These are phyloP conservation scores for Arion vulgaris DNA, from an alignment of 1,140 invertebrate genomes.

Conservation along the genomic window DNA sequence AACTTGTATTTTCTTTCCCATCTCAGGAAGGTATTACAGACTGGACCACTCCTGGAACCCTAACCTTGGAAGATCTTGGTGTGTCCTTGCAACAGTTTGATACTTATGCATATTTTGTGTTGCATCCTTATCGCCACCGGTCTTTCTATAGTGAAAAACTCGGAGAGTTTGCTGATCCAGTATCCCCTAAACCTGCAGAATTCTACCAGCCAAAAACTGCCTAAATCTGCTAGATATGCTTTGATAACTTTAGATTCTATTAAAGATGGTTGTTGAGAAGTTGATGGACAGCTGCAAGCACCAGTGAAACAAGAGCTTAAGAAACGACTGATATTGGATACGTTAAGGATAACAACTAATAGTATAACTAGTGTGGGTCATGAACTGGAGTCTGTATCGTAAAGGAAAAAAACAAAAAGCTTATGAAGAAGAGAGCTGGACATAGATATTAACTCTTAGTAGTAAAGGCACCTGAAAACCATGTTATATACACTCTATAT, in stretches of 20 bases:
- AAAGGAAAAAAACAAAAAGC: too few relatives aligned
- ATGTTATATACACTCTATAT: too few relatives aligned
- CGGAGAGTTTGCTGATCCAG: conserved; percentile 82
- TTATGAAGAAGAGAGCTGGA: too few relatives aligned
- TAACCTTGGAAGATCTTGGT: conserved; percentile 90
- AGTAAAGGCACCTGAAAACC: too few relatives aligned
- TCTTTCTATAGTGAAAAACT: conserved; percentile 82
- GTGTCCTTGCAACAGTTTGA: conserved; percentile 84
- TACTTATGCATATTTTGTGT: conserved; percentile 79
- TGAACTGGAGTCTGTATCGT: too few relatives aligned
- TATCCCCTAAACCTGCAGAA: conserved; percentile 70
- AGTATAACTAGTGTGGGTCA: too few relatives aligned
- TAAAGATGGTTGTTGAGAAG: background rate
- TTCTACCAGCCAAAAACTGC: conserved; percentile 23
- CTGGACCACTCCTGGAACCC: conserved; percentile 77
- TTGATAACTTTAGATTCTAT: background rate
- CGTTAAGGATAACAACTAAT: too few relatives aligned
- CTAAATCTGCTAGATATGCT: background rate
- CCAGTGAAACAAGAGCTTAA: too few relatives aligned
- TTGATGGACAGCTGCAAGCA: too few relatives aligned
- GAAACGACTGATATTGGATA: too few relatives aligned
- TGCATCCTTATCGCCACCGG: conserved; percentile 78
- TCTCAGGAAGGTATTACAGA: conserved; percentile 85
- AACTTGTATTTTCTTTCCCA: too few relatives aligned
- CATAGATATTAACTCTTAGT: too few relatives aligned